Percentiles rank a stretch among this genome's conserved stretches.
Conservation (phyloP, 2,797 vertebrate species). For the Lacerta bilineata region DNA sequence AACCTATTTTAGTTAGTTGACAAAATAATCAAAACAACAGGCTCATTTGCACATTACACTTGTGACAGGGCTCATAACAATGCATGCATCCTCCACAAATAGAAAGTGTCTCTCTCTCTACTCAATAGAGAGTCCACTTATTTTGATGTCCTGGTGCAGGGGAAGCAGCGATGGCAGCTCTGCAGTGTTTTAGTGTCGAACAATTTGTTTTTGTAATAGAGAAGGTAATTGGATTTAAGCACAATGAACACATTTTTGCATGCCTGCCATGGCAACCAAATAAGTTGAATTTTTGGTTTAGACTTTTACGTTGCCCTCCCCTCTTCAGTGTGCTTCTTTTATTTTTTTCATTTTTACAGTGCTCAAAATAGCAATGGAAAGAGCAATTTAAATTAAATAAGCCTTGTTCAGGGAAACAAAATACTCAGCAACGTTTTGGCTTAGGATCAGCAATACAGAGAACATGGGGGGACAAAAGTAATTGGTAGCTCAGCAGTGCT, state of each 20-base stretch:
- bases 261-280: neutral
- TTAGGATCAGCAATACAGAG: neutral
- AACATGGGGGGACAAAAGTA: too few relatives aligned
- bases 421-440: neutral
- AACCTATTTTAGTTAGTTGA: neutral
- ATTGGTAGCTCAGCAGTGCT: neutral
- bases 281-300: neutral
- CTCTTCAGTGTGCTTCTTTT: neutral
- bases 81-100: too few relatives aligned
- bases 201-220: conserved; percentile 54
- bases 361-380: neutral
- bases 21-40: neutral
- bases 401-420: neutral
- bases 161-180: conserved; percentile 68
- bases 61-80: too few relatives aligned
- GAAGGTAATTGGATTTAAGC: conserved; percentile 55
- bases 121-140: conserved; percentile 59
- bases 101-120: too few relatives aligned
- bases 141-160: conserved; percentile 62
- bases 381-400: neutral
- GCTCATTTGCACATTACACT: too few relatives aligned
- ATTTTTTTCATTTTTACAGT: neutral
- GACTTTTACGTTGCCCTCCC: neutral
- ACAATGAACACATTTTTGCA: neutral
- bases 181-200: conserved; percentile 60